phyloP scores from a whole-genome alignment of 2,888 invertebrate species.

The Sphaerophoria rueppellii region DNA sequence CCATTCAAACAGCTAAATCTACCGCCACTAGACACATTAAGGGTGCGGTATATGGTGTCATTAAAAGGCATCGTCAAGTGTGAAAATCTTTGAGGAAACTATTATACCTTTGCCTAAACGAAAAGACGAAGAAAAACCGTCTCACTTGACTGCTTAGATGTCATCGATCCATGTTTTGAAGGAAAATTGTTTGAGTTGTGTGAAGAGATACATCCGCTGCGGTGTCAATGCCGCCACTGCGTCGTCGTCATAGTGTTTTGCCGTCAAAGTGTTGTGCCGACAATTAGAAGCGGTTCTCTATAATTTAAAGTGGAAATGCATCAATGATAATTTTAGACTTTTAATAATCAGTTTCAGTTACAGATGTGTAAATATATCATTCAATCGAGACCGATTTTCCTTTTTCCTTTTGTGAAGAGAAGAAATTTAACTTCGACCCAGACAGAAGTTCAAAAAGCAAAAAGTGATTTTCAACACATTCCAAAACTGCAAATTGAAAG shows the following conservation, averaged over 20 bases:
- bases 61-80: conserved; percentile 67
- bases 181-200: conserved; percentile 59
- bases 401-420: not conserved
- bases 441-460: no score
- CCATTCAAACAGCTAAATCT: conserved; percentile 58
- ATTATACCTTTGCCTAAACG: not conserved
- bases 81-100: conserved; percentile 54
- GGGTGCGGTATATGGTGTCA: conserved; percentile 58
- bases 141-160: conserved; percentile 58
- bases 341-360: conserved; percentile 35
- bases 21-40: conserved; percentile 44
- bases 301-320: conserved; percentile 64
- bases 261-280: conserved; percentile 27
- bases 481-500: not conserved
- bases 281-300: conserved; percentile 58
- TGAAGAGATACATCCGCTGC: conserved; percentile 68
- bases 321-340: conserved; percentile 56
- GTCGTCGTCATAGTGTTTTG: not conserved
- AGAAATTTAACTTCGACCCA: not conserved
- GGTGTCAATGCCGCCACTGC: not conserved
- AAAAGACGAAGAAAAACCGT: conserved; percentile 41
- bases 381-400: conserved; percentile 61
- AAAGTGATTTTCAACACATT: not conserved
- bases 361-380: conserved; percentile 39
- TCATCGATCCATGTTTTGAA: conserved; percentile 65